Conservation (phyloP, 2,888 invertebrate species). For the Coelopa pilipes region DNA sequence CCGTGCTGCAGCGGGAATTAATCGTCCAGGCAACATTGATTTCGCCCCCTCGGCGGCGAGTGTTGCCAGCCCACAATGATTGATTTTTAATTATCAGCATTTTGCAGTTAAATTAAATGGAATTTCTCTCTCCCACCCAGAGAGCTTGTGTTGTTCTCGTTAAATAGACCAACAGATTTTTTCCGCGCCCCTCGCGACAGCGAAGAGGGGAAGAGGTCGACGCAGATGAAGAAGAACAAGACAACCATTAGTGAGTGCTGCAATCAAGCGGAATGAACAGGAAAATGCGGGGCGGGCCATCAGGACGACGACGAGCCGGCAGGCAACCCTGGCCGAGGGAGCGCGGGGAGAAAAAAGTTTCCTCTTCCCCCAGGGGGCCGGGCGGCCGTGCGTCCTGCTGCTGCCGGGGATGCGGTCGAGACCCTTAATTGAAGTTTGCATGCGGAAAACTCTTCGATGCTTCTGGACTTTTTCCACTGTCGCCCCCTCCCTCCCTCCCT, state of each 20-base stretch:
- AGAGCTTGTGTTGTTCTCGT: slow-evolving; percentile 9
- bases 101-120: slow-evolving; percentile 34
- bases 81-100: slow-evolving; percentile 37
- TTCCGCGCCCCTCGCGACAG: no score
- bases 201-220: no score
- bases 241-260: slow-evolving; percentile 18
- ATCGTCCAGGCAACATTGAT: slow-evolving; percentile 47
- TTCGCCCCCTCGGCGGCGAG: slow-evolving; percentile 18
- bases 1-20: slow-evolving; percentile 36
- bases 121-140: not conserved
- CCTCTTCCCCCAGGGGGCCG: not conserved
- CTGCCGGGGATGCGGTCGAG: not conserved
- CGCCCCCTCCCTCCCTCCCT: not conserved
- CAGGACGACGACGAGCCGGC: not conserved
- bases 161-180: not conserved
- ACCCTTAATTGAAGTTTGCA: slow-evolving; percentile 21
- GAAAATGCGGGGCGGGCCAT: not conserved
- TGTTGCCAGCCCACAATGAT: slow-evolving; percentile 30
- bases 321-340: not conserved
- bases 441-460: not conserved
- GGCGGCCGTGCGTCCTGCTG: not conserved
- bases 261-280: slow-evolving; percentile 25
- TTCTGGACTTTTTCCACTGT: not conserved
- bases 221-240: slow-evolving; percentile 2
- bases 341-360: not conserved